Conservation (phyloP, 2,888 invertebrate genomes). For the Drosophila kanekoi region DNA sequence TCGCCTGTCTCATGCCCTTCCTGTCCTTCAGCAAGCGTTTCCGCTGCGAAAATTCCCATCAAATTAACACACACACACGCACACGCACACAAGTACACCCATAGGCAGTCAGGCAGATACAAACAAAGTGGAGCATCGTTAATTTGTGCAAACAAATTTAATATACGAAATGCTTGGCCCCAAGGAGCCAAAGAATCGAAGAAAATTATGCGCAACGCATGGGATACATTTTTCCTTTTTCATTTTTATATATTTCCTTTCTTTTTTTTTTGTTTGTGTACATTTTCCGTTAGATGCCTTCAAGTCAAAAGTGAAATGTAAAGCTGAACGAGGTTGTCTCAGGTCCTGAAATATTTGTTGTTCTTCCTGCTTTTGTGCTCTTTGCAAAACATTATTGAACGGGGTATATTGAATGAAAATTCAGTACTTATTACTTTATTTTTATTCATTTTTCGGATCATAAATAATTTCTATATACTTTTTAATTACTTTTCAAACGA, state of each 20-base stretch:
- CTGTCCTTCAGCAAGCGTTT: slow-evolving; percentile 58
- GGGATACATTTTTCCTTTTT: slow-evolving; percentile 20
- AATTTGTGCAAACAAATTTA: slow-evolving; percentile 74
- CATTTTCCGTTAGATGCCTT: slow-evolving; percentile 13
- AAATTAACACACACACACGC: slow-evolving; percentile 63
- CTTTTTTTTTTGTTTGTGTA: neutral
- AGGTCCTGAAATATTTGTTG: slow-evolving; percentile 28
- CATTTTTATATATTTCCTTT: slow-evolving; percentile 4
- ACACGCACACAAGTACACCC: neutral
- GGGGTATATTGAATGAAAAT: slow-evolving; percentile 1
- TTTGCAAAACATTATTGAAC: neutral
- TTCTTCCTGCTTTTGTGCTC: slow-evolving; percentile 7
- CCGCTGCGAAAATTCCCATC: slow-evolving; percentile 77
- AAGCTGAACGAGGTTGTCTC: slow-evolving; percentile 37
- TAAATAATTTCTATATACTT: too few species aligned
- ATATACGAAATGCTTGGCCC: slow-evolving; percentile 35
- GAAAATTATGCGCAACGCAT: slow-evolving; percentile 63
- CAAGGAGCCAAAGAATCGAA: slow-evolving; percentile 33
- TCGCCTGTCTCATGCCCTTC: slow-evolving; percentile 37
- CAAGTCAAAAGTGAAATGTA: slow-evolving; percentile 64
- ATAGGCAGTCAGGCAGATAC: slow-evolving; percentile 31
- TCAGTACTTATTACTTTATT: neutral
- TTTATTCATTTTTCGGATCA: neutral
- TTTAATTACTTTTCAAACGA: too few species aligned
- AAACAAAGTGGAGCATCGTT: slow-evolving; percentile 67